Conservation (phyloP, 2,113 vertebrate species). For the Thryonomys swinderianus region DNA sequence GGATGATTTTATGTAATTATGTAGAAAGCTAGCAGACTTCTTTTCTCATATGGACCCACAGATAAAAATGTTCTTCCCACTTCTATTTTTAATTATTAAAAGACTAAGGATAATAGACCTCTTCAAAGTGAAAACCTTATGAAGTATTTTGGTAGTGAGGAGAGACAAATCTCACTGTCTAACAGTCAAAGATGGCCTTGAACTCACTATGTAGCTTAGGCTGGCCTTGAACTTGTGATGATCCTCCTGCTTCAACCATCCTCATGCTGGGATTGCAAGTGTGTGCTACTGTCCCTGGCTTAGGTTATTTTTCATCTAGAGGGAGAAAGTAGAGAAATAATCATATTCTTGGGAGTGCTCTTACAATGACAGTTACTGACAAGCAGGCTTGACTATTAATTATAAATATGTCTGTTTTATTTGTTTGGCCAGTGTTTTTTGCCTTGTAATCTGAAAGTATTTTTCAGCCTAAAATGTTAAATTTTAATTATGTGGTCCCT, state of each 20-base stretch:
- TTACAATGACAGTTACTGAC: neutral
- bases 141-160: neutral
- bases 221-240: neutral
- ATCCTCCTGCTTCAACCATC: neutral
- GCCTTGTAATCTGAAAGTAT: conserved; percentile 39
- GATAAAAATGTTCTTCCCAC: neutral
- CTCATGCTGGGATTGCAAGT: no score
- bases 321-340: neutral
- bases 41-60: neutral
- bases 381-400: conserved; percentile 43
- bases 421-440: conserved; percentile 36
- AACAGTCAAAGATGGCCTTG: neutral
- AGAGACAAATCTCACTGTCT: neutral
- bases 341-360: neutral
- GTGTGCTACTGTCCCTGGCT: neutral
- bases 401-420: conserved; percentile 52
- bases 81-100: conserved; percentile 47
- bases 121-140: conserved; percentile 26
- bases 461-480: conserved; percentile 44
- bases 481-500: conserved; percentile 72
- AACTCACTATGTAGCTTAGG: neutral
- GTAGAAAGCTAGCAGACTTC: neutral
- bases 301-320: conserved; percentile 47
- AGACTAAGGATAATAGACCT: neutral
- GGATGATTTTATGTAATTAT: conserved; percentile 13